Conservation (phyloP, 2,797 vertebrate species). For the Falco rusticolus region DNA sequence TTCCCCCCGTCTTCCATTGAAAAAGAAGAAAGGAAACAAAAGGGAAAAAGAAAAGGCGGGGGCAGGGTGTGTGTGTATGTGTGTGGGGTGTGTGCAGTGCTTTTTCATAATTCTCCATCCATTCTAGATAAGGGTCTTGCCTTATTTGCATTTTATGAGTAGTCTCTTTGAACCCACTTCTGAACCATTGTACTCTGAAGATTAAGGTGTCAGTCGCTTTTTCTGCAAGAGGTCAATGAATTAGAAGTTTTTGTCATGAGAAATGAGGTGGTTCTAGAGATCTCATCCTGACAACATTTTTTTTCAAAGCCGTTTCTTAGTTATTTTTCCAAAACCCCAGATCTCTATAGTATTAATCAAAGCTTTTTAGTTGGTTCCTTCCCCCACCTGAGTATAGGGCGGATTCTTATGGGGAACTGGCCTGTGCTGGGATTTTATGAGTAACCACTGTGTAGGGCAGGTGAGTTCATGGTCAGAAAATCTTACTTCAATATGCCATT, state of each 20-base stretch:
- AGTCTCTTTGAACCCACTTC: not conserved
- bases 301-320: not conserved
- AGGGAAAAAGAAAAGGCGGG: accelerated
- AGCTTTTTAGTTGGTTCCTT: not conserved
- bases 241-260: not conserved
- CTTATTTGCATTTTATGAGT: not conserved
- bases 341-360: not conserved
- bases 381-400: not conserved
- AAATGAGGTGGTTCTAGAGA: not conserved
- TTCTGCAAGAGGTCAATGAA: not conserved
- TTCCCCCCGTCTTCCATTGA: not conserved
- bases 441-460: not conserved
- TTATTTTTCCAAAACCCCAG: not conserved
- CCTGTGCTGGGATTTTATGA: not conserved
- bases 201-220: not conserved
- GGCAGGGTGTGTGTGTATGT: no score
- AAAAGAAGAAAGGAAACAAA: not conserved
- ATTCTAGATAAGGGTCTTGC: not conserved
- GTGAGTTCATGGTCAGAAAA: not conserved
- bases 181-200: not conserved
- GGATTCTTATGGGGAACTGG: not conserved
- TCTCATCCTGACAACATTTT: not conserved
- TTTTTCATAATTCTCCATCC: not conserved
- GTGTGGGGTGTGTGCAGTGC: not conserved
- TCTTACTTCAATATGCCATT: not conserved